phyloP scores from a whole-genome alignment of 2,888 invertebrate genomes.

The Cancer borealis region DNA sequence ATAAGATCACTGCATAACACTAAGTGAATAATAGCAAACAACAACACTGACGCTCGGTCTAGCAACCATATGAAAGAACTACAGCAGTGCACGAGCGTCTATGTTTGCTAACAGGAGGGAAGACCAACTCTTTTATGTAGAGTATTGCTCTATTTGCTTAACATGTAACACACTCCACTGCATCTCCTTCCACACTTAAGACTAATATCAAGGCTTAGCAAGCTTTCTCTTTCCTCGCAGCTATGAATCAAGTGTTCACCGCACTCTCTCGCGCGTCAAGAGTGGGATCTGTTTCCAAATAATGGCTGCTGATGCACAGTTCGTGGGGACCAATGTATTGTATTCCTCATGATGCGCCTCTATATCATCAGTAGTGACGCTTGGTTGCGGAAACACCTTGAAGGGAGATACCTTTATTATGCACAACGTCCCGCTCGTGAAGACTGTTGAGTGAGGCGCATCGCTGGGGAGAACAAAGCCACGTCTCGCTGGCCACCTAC shows the following conservation, averaged over 20 bases:
- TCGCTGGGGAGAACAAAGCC: not conserved
- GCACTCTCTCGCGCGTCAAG: not conserved
- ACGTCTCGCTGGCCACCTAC: not conserved
- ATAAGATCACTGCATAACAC: not conserved
- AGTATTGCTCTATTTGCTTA: not conserved
- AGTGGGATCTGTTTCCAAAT: not conserved
- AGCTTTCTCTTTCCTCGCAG: constrained; percentile 1
- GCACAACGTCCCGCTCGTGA: not conserved
- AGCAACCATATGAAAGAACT: not conserved
- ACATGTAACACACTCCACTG: not conserved
- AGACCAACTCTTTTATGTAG: not conserved
- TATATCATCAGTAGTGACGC: not conserved
- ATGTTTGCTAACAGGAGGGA: not conserved
- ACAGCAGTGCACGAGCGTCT: not conserved
- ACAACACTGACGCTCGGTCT: not conserved
- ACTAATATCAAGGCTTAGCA: not conserved
- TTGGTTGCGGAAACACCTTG: not conserved
- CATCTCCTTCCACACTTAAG: not conserved
- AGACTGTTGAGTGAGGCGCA: not conserved
- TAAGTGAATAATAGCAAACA: no score
- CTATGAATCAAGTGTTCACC: not conserved
- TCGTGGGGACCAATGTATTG: not conserved
- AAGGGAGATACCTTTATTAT: not conserved
- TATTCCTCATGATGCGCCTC: not conserved
- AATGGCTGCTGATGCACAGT: not conserved